Percentiles rank a stretch among this genome's conserved stretches.
Evolutionary conservation across 2,888 invertebrate genomes (phyloP).

Genomic region (Pammene aurita): DNA sequence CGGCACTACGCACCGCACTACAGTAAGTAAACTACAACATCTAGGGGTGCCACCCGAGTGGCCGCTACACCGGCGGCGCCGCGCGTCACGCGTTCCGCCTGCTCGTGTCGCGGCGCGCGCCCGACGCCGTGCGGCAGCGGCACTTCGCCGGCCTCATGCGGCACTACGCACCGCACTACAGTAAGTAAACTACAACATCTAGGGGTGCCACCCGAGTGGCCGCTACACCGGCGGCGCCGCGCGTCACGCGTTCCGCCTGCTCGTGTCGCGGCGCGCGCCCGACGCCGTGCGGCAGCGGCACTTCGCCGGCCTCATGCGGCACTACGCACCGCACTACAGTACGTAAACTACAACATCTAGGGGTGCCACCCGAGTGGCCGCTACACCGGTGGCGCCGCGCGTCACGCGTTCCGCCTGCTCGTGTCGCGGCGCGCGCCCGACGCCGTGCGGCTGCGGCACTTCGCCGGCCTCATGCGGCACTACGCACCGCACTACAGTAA

Average conservation of each 20-base stretch:
- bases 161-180: conserved; percentile 88
- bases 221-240: conserved; percentile 90
- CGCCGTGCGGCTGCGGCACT: conserved; percentile 88
- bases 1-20: conserved; percentile 89
- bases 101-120: conserved; percentile 89
- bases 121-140: conserved; percentile 86
- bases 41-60: no score
- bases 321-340: conserved; percentile 88
- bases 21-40: conserved; percentile 51
- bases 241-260: conserved; percentile 90
- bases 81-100: conserved; percentile 92
- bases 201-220: no score
- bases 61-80: conserved; percentile 88
- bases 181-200: conserved; percentile 49
- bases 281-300: conserved; percentile 87
- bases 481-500: conserved; percentile 87
- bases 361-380: no score
- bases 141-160: conserved; percentile 92
- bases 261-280: conserved; percentile 90
- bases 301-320: conserved; percentile 91
- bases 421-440: conserved; percentile 89
- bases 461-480: conserved; percentile 90
- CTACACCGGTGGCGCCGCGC: conserved; percentile 90
- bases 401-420: conserved; percentile 90
- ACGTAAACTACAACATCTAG: conserved; percentile 34